Conservation (phyloP, 2,888 invertebrate species). For the Atherix ibis region DNA sequence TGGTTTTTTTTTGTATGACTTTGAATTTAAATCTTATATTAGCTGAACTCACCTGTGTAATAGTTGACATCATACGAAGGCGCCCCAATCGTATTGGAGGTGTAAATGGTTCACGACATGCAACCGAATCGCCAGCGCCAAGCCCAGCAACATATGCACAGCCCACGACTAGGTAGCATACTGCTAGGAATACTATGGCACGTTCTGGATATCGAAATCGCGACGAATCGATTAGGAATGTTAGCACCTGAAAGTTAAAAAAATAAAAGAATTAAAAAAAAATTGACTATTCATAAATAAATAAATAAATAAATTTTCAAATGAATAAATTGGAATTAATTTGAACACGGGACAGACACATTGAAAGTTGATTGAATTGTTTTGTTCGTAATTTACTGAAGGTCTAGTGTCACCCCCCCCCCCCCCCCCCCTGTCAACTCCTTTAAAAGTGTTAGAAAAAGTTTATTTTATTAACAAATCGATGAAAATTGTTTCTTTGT, state of each 20-base stretch:
- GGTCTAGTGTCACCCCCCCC: too few relatives aligned
- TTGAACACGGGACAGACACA: too few relatives aligned
- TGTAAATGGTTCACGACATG: slow-evolving; percentile 68
- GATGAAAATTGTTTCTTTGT: too few relatives aligned
- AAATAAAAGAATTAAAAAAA: too few relatives aligned
- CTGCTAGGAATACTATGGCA: slow-evolving; percentile 91
- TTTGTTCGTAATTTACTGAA: too few relatives aligned
- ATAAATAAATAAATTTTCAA: not conserved
- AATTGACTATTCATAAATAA: not conserved
- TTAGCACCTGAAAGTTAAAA: slow-evolving; percentile 55
- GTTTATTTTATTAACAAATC: too few relatives aligned
- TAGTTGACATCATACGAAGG: slow-evolving; percentile 62
- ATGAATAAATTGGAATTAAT: too few relatives aligned
- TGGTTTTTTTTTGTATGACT: too few relatives aligned
- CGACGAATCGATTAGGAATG: slow-evolving; percentile 86
- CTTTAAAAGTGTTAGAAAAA: too few relatives aligned
- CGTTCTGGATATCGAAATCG: slow-evolving; percentile 95
- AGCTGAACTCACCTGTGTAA: slow-evolving; percentile 71
- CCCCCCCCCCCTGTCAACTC: too few relatives aligned
- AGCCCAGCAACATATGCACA: slow-evolving; percentile 80
- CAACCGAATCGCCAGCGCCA: slow-evolving; percentile 63
- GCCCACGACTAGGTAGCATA: slow-evolving; percentile 91
- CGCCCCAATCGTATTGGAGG: slow-evolving; percentile 52
- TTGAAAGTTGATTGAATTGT: too few relatives aligned
- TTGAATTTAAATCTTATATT: too few relatives aligned